Conservation (phyloP, 2,797 vertebrate species). For the Artibeus lituratus region DNA sequence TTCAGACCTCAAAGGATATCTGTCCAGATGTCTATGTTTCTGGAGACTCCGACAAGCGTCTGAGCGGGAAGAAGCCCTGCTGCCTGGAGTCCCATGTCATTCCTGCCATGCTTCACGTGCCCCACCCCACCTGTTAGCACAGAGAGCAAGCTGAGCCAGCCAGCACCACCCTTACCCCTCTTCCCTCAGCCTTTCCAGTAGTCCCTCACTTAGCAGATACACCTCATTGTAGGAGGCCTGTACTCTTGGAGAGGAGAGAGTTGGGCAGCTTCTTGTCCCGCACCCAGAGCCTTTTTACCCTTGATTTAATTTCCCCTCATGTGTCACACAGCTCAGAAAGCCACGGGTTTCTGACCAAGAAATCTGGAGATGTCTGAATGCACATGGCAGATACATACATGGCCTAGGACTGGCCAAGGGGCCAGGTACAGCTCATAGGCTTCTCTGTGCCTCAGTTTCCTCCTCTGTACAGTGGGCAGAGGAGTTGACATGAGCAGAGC, state of each 20-base stretch:
- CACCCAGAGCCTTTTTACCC: neutral
- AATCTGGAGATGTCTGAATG: neutral
- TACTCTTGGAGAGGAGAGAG: neutral
- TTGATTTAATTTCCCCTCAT: neutral
- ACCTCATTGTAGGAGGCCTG: neutral
- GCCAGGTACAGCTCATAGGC: no score
- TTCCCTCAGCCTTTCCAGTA: neutral
- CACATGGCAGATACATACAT: neutral
- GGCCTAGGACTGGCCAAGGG: neutral
- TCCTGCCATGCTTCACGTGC: neutral
- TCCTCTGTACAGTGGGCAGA: neutral
- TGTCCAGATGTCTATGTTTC: neutral
- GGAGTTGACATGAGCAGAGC: neutral
- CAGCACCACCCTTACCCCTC: neutral
- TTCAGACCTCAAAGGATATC: accelerated
- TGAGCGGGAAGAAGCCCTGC: neutral
- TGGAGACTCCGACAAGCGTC: no score
- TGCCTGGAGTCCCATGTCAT: neutral
- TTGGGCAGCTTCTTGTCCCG: neutral
- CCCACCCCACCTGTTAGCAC: neutral
- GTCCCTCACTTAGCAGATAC: neutral
- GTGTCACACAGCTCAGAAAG: neutral
- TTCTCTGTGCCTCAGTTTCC: neutral
- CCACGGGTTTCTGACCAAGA: neutral
- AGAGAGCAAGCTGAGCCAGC: neutral